phyloP scores from a whole-genome alignment of 2,888 invertebrate species.

The Magallana nippona region DNA sequence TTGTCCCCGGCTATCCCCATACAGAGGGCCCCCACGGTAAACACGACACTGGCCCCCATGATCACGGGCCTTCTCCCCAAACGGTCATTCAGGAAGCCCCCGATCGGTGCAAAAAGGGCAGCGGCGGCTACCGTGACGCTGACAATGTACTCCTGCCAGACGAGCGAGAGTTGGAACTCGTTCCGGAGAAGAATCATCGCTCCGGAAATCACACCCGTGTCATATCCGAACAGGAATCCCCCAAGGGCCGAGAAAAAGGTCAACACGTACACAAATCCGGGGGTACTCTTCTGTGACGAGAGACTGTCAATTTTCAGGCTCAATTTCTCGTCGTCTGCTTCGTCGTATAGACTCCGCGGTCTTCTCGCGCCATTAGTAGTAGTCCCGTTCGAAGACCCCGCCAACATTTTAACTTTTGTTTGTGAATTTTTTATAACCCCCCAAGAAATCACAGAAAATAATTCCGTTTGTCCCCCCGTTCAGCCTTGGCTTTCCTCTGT shows the following conservation, averaged over 20 bases:
- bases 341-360: slow-evolving; percentile 69
- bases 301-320: slow-evolving; percentile 74
- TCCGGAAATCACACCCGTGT: slow-evolving; percentile 82
- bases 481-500: neutral
- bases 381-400: slow-evolving; percentile 34
- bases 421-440: too few relatives aligned
- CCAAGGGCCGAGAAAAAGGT: slow-evolving; percentile 81
- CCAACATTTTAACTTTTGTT: neutral
- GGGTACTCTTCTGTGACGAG: slow-evolving; percentile 62
- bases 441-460: too few relatives aligned
- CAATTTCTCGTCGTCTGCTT: slow-evolving; percentile 69
- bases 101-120: slow-evolving; percentile 80
- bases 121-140: slow-evolving; percentile 81
- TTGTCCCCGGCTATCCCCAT: slow-evolving; percentile 80
- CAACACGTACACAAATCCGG: slow-evolving; percentile 76
- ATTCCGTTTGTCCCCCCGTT: neutral
- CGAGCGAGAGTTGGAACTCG: slow-evolving; percentile 76
- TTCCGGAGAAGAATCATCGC: slow-evolving; percentile 80
- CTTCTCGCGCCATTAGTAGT: slow-evolving; percentile 58
- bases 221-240: slow-evolving; percentile 82
- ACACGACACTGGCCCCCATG: slow-evolving; percentile 81
- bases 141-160: slow-evolving; percentile 82
- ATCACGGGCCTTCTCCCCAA: slow-evolving; percentile 82
- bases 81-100: slow-evolving; percentile 81
- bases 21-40: slow-evolving; percentile 81